A percentile compares a stretch with the other conserved stretches of the same genome.
Conservation (phyloP, 2,797 vertebrate species). For the Anolis apletophallus region DNA sequence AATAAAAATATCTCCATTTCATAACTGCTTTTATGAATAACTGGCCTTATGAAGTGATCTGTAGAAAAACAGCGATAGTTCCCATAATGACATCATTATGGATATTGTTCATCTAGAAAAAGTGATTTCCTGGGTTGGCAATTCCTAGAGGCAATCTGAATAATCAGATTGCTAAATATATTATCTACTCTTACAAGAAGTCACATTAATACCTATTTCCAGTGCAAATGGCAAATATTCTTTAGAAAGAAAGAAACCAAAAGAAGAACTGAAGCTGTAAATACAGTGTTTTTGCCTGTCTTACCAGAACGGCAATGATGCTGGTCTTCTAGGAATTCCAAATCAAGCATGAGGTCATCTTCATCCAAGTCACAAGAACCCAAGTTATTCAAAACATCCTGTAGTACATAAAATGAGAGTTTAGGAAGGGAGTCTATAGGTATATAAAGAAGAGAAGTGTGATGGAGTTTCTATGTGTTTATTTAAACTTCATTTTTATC, state of each 20-base stretch:
- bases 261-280: not conserved
- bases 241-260: not conserved
- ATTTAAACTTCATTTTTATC: too few species aligned
- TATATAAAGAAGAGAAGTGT: not conserved
- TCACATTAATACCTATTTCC: constrained; percentile 28
- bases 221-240: not conserved
- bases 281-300: constrained; percentile 31
- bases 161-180: not conserved
- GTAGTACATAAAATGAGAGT: not conserved
- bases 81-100: constrained; percentile 2
- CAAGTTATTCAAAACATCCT: constrained; percentile 93
- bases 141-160: constrained; percentile 20
- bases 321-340: constrained; percentile 95
- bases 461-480: too few species aligned
- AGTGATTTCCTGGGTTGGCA: not conserved
- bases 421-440: constrained; percentile 12
- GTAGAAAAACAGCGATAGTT: not conserved
- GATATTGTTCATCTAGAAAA: constrained; percentile 15
- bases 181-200: not conserved
- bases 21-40: not conserved
- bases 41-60: constrained; percentile 6
- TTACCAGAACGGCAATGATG: constrained; percentile 87
- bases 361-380: constrained; percentile 97
- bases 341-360: constrained; percentile 97
- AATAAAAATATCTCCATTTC: not conserved